phyloP scores from a whole-genome alignment of 2,113 vertebrate genomes.

The Isurus oxyrinchus region DNA sequence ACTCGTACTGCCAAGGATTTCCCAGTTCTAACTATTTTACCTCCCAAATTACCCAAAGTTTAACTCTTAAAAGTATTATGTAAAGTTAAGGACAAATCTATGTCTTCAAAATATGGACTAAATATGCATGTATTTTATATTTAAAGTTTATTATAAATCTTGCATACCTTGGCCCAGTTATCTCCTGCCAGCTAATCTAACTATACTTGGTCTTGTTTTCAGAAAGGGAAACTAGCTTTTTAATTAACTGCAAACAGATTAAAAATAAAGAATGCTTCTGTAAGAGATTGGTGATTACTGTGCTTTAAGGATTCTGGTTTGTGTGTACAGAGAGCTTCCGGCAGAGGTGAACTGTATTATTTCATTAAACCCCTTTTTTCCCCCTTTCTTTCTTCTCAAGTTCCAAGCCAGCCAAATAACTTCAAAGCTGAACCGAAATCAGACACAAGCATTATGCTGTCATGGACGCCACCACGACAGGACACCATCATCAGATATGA shows the following conservation, averaged over 20 bases:
- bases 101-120: neutral
- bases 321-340: neutral
- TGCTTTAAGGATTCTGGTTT: neutral
- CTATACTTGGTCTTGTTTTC: neutral
- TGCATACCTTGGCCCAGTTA: neutral
- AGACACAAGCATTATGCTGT: constrained; percentile 90
- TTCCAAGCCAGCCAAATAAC: constrained; percentile 88
- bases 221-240: neutral
- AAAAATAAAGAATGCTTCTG: neutral
- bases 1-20: neutral
- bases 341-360: neutral
- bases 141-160: neutral
- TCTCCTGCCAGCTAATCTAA: neutral
- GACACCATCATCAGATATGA: constrained; percentile 90
- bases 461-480: constrained; percentile 87
- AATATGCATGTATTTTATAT: neutral
- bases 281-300: neutral
- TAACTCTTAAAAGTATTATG: neutral
- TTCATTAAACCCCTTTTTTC: constrained; percentile 37
- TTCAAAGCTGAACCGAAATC: constrained; percentile 97
- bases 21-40: neutral
- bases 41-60: neutral
- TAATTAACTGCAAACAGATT: neutral
- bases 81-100: neutral
- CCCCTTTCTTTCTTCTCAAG: constrained; percentile 51